A percentile compares a stretch with the other conserved stretches of the same genome.
These are phyloP conservation scores for Ophioninae sp. DNA, from an alignment of 2,888 invertebrate genomes.

Conservation along the genomic window DNA sequence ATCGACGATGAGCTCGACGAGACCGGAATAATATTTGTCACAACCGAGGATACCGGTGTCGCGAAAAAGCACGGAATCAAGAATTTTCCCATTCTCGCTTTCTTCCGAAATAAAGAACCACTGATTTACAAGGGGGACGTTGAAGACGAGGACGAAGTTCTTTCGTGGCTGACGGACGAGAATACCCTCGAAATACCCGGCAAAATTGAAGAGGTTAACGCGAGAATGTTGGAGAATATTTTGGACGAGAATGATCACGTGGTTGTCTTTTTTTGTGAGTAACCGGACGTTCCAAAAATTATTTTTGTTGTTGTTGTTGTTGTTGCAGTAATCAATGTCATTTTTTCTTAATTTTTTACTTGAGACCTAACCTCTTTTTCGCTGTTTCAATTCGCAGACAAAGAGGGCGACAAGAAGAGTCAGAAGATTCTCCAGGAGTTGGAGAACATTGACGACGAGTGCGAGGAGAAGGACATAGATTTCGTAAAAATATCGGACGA, in stretches of 20 bases:
- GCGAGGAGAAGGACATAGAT: constrained; percentile 94
- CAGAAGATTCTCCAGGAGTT: constrained; percentile 93
- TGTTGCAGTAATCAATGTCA: no score
- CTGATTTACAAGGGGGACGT: constrained; percentile 92
- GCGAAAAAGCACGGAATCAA: constrained; percentile 94
- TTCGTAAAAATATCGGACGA: constrained; percentile 96
- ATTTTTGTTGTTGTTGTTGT: not conserved
- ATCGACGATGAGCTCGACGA: constrained; percentile 97
- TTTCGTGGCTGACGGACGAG: constrained; percentile 95
- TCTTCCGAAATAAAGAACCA: constrained; percentile 96
- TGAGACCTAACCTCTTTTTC: not conserved
- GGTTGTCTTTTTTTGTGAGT: constrained; percentile 96
- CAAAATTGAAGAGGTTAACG: constrained; percentile 95
- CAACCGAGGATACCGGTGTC: constrained; percentile 91
- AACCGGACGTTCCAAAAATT: constrained; percentile 1
- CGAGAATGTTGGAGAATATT: constrained; percentile 94
- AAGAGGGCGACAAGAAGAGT: constrained; percentile 94
- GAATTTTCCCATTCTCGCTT: constrained; percentile 91
- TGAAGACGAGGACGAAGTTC: constrained; percentile 94
- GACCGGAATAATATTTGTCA: constrained; percentile 95
- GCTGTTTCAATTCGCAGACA: constrained; percentile 83
- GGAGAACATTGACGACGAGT: constrained; percentile 96
- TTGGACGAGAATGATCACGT: constrained; percentile 93
- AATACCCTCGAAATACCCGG: constrained; percentile 95
- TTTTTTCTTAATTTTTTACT: not conserved